Evolutionary conservation across 2,113 vertebrate genomes (phyloP).

Genomic region (Otocyon megalotis): DNA sequence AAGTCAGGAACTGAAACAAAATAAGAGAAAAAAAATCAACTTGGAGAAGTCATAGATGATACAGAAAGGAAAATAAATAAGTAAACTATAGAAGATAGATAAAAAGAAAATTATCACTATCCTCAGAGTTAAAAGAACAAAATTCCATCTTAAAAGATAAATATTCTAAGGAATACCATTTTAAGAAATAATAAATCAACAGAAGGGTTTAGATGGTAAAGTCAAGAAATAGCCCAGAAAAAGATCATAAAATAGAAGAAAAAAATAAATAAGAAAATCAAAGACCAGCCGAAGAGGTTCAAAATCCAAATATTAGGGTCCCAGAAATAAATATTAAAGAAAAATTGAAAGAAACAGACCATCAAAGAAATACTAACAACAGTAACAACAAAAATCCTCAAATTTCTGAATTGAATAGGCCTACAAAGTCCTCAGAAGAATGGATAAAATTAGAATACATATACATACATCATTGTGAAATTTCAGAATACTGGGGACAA

Average conservation of each 20-base stretch:
- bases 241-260: not conserved
- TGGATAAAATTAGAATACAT: not conserved
- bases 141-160: not conserved
- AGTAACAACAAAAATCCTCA: not conserved
- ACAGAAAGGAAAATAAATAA: not conserved
- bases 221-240: not conserved
- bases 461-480: not conserved
- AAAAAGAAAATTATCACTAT: not conserved
- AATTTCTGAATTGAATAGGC: not conserved
- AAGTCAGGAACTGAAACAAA: slow-evolving; percentile 12
- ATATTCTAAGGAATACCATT: not conserved
- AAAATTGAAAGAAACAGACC: not conserved
- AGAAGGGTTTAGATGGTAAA: not conserved
- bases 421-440: not conserved
- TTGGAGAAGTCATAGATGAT: not conserved
- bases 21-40: not conserved
- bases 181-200: slow-evolving; percentile 9
- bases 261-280: not conserved
- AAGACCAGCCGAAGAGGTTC: not conserved
- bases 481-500: not conserved
- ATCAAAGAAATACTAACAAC: not conserved
- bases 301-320: not conserved
- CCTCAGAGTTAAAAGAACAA: not conserved
- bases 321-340: not conserved
- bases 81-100: not conserved